A percentile compares a stretch with the other conserved stretches of the same genome.
phyloP scores from a whole-genome alignment of 2,113 vertebrate genomes.

The Megaleporinus macrocephalus region DNA sequence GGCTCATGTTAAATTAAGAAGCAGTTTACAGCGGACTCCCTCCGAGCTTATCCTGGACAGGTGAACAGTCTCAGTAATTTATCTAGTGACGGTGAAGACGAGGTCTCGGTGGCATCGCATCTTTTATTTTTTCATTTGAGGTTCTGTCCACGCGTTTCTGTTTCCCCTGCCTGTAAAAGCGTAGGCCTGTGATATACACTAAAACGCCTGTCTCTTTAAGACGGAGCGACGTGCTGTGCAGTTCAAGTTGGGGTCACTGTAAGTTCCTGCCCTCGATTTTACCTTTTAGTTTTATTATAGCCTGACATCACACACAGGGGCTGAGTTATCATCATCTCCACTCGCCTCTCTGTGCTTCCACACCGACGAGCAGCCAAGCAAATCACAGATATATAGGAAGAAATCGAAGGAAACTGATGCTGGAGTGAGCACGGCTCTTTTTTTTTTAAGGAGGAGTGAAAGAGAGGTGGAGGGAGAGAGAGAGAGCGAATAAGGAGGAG shows the following conservation, averaged over 20 bases:
- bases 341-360: constrained; percentile 66
- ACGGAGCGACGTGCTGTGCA: constrained; percentile 73
- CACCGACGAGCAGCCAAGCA: constrained; percentile 75
- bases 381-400: constrained; percentile 70
- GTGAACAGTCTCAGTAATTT: neutral
- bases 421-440: constrained; percentile 67
- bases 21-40: too few species aligned
- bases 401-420: constrained; percentile 74
- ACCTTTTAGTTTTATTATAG: constrained; percentile 86
- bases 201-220: constrained; percentile 83
- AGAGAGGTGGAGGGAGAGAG: constrained; percentile 52
- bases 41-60: neutral
- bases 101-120: neutral
- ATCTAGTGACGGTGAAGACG: neutral
- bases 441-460: constrained; percentile 66
- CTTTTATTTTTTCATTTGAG: neutral
- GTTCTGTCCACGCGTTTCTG: neutral
- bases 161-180: neutral
- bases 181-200: constrained; percentile 53
- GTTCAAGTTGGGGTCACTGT: constrained; percentile 84
- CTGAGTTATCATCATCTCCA: constrained; percentile 75
- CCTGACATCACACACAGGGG: constrained; percentile 82
- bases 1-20: neutral
- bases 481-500: constrained; percentile 38
- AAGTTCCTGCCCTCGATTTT: constrained; percentile 87